Percentiles rank a stretch among this genome's conserved stretches.
Conservation (phyloP, 2,888 invertebrate species). For the Geophilus truncorum region DNA sequence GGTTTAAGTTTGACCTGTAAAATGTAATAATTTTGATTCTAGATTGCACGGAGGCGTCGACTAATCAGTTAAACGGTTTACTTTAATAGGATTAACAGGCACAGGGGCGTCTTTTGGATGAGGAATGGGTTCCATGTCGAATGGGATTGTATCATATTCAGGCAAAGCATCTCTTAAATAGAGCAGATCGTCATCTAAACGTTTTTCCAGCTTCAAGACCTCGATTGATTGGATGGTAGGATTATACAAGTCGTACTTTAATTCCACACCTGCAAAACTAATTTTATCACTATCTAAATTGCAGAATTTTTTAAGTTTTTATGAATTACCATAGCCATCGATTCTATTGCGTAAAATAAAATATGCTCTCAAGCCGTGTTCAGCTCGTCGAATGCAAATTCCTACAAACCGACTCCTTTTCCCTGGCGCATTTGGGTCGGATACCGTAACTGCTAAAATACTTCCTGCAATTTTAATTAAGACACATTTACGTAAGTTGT, state of each 20-base stretch:
- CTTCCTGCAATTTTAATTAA: constrained; percentile 58
- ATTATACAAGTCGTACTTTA: constrained; percentile 84
- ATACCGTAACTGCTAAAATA: constrained; percentile 77
- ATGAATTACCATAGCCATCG: constrained; percentile 78
- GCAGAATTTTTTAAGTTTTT: too few species aligned
- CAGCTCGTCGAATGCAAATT: constrained; percentile 82
- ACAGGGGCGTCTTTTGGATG: constrained; percentile 70
- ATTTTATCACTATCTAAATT: constrained; percentile 40
- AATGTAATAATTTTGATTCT: too few species aligned
- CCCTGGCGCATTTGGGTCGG: constrained; percentile 77
- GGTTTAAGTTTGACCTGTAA: constrained; percentile 54
- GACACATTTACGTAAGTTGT: too few species aligned
- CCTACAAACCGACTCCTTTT: constrained; percentile 85
- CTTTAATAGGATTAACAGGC: constrained; percentile 70
- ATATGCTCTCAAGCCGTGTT: constrained; percentile 73
- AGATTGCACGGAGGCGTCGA: too few species aligned
- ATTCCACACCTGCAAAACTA: constrained; percentile 56
- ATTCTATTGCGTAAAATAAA: constrained; percentile 90
- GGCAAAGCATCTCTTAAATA: constrained; percentile 85
- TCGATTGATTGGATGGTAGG: constrained; percentile 85
- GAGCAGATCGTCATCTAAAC: constrained; percentile 79
- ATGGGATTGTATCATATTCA: constrained; percentile 86
- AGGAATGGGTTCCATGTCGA: constrained; percentile 81
- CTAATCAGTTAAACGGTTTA: constrained; percentile 44
- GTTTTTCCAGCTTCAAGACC: constrained; percentile 83